A percentile compares a stretch with the other conserved stretches of the same genome.
Conservation (phyloP, 1,140 invertebrate genomes). For the Dufourea novaeangliae region DNA sequence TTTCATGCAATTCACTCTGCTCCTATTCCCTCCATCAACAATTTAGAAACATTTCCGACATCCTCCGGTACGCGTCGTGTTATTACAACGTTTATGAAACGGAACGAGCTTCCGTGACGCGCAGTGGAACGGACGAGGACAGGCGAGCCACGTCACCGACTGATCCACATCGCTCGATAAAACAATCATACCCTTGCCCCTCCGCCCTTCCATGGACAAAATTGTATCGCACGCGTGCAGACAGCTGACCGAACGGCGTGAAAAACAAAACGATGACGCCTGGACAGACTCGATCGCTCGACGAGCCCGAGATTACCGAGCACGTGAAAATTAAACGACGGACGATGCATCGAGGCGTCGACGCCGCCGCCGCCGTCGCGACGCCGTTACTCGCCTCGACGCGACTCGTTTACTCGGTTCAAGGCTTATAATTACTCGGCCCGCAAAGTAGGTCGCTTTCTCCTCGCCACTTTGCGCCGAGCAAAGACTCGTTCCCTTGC, state of each 20-base stretch:
- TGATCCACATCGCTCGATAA: neutral
- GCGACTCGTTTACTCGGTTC: constrained; percentile 76
- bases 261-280: neutral
- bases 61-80: neutral
- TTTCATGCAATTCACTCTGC: too few species aligned
- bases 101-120: neutral
- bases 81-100: neutral
- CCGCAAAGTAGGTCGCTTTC: constrained; percentile 79
- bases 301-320: constrained; percentile 2
- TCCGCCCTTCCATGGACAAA: too few species aligned
- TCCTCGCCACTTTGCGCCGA: constrained; percentile 75
- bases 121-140: neutral
- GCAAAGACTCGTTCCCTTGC: constrained; percentile 63
- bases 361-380: constrained; percentile 22
- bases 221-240: constrained; percentile 3
- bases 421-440: constrained; percentile 79
- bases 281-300: neutral
- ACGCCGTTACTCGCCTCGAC: constrained; percentile 55
- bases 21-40: neutral
- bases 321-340: constrained; percentile 27
- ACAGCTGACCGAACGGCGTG: neutral
- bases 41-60: neutral
- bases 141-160: too few species aligned
- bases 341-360: neutral
- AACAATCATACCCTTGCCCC: too few species aligned